A percentile compares a stretch with the other conserved stretches of the same genome.
Evolutionary conservation across 2,888 invertebrate genomes (phyloP).

Genomic region (Drosophila gaucha): DNA sequence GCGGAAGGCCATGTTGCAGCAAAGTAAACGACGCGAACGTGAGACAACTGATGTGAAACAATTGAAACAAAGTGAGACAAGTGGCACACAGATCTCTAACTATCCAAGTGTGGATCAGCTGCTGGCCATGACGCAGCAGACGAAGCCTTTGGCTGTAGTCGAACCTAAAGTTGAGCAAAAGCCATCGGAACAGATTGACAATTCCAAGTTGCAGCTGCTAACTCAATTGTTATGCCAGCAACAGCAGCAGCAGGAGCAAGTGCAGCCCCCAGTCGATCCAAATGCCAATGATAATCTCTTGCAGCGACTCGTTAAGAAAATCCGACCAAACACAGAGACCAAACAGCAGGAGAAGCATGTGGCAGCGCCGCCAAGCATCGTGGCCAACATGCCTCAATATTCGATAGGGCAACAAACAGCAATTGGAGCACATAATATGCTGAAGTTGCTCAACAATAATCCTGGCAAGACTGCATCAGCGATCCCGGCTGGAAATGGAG

Average conservation of each 20-base stretch:
- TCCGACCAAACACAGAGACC: constrained; percentile 6
- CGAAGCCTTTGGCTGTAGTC: background rate
- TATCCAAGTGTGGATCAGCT: constrained; percentile 34
- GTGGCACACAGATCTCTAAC: background rate
- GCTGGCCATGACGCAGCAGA: constrained; percentile 6
- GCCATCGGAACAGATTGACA: background rate
- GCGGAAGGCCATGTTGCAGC: background rate
- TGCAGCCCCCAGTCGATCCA: background rate
- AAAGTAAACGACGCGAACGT: background rate
- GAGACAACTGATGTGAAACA: too few relatives aligned
- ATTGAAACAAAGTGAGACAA: background rate
- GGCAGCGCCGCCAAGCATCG: background rate
- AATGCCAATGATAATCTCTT: constrained; percentile 12
- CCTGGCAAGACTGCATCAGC: background rate
- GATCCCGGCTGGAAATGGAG: background rate
- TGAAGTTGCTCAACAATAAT: constrained; percentile 1
- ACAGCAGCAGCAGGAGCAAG: background rate
- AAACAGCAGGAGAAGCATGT: background rate
- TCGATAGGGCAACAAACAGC: background rate
- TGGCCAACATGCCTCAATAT: background rate
- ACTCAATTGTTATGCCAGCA: background rate
- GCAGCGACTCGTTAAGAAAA: constrained; percentile 34
- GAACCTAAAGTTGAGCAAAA: background rate
- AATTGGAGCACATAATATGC: background rate
- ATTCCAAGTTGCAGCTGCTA: background rate